Conservation (phyloP, 2,113 vertebrate species). For the Rhea americana region DNA sequence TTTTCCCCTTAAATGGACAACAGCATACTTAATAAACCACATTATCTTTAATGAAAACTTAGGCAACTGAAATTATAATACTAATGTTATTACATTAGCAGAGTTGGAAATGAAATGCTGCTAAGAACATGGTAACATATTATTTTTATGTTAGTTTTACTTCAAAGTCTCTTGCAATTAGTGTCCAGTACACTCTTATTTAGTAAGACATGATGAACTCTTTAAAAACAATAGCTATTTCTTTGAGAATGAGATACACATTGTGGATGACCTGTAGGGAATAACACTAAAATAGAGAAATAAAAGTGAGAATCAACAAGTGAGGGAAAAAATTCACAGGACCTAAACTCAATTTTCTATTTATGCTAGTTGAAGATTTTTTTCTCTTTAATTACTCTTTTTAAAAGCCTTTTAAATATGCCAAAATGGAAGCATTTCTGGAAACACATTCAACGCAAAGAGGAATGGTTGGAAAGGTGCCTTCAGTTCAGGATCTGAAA, state of each 20-base stretch:
- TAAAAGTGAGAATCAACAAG: neutral
- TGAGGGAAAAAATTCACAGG: neutral
- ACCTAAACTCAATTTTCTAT: neutral
- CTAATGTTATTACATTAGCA: slow-evolving; percentile 6
- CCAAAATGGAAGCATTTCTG: neutral
- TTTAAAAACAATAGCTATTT: neutral
- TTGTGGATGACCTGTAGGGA: neutral
- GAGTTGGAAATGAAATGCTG: neutral
- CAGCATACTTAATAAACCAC: neutral
- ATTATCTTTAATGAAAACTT: neutral
- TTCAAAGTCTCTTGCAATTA: neutral
- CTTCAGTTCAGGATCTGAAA: neutral
- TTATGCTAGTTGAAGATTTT: neutral
- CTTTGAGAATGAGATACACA: neutral
- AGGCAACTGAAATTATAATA: neutral
- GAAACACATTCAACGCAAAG: neutral
- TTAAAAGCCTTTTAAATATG: neutral
- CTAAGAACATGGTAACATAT: neutral
- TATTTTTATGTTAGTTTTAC: neutral
- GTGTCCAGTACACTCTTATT: neutral
- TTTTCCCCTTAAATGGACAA: neutral
- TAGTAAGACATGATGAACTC: neutral
- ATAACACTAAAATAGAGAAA: neutral
- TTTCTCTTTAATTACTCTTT: neutral
- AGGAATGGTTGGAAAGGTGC: neutral